Base-by-base conservation (phyloP, 2,113 vertebrate genomes). In the Cathartes aura region DNA sequence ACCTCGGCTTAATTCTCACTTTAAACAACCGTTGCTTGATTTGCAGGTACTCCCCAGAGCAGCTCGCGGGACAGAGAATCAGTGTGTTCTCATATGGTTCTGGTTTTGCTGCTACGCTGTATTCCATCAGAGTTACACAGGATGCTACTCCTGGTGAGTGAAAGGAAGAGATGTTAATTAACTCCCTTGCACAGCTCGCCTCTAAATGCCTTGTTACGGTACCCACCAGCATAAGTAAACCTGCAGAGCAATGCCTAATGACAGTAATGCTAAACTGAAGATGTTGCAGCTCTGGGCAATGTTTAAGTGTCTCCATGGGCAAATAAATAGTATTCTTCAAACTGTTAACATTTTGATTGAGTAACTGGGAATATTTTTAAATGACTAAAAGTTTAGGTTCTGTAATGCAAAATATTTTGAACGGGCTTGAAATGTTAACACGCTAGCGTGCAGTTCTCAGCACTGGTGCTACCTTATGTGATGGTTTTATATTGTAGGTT, bases 51-150 rank as follows among this genome's bases (percentile, higher is more conserved):
- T 97, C 99, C 2, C 94, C 99, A 4, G 98, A 99, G 92, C 98
- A 99, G 95, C 78, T 99, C 2, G 99, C 99, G 2, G 99, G 99
- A 30, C 99, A 99, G 97, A 99, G 99, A 89, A 98, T 99, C 8
- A 99, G 99, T 0, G 93, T 99, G 43, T 99, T 99, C 97, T 99
- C 99, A 0, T 99, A 99, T 0, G 99, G 99, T 34, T 99, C 99
- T 56, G 99, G 99, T n/a, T 99, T 99, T 90, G 99, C 99, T 92
- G 99, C 99, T 32, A 99, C 99, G 0, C 97, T 99, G 27, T 99
- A 99, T 85, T 99, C 99, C 45, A 97, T 99, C 83, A 98, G 96
- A 95, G 98, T 99, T 67, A 99, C 99, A 3, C 99, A 99, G 95
- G 99, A 99, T 84, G 99, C 99, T n/a, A 99, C 99, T 17, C 99